phyloP scores from a whole-genome alignment of 2,888 invertebrate genomes.

The Hydriomena furcata region DNA sequence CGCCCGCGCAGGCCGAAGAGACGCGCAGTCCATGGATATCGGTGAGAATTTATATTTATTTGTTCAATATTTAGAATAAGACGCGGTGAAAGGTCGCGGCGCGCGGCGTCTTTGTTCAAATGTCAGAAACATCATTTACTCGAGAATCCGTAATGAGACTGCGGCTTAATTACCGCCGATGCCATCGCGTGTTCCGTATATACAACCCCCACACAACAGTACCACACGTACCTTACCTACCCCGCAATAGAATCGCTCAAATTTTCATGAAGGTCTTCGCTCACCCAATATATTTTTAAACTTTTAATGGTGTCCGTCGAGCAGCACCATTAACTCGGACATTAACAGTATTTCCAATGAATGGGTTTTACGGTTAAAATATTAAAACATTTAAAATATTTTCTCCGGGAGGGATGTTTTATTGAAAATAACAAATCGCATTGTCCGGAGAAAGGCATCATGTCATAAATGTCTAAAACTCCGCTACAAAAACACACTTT shows the following conservation, averaged over 20 bases:
- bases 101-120: constrained; percentile 25
- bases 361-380: constrained; percentile 14
- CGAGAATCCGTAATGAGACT: constrained; percentile 18
- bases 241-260: not conserved
- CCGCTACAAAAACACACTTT: constrained; percentile 57
- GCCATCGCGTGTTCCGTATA: constrained; percentile 7
- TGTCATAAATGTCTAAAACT: constrained; percentile 44
- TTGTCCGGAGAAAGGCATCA: constrained; percentile 64
- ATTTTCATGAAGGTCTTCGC: constrained; percentile 3
- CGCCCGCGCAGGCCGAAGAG: constrained; percentile 4
- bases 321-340: not conserved
- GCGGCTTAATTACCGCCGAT: constrained; percentile 6
- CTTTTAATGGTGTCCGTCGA: constrained; percentile 4
- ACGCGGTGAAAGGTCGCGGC: constrained; percentile 20
- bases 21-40: constrained; percentile 49
- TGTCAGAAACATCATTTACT: constrained; percentile 18
- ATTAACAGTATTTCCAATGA: constrained; percentile 16
- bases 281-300: not conserved
- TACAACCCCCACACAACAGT: not conserved
- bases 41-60: constrained; percentile 49
- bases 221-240: not conserved
- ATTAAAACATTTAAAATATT: constrained; percentile 14
- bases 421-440: constrained; percentile 46
- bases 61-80: constrained; percentile 3
- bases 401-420: constrained; percentile 37